phyloP scores from a whole-genome alignment of 1,140 invertebrate species.

The Lordiphosa clarofinis region DNA sequence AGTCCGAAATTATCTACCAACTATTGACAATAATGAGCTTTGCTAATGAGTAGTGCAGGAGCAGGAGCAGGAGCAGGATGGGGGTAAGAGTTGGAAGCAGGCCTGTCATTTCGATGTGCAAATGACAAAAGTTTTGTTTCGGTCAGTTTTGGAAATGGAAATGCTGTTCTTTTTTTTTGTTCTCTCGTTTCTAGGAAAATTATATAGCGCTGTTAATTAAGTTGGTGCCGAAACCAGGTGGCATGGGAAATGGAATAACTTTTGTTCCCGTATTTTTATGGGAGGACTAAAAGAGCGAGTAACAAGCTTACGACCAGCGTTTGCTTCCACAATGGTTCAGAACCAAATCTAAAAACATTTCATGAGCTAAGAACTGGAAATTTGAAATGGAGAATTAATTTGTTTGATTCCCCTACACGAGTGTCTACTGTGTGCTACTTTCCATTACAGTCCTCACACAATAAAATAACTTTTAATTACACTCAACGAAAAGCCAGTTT shows the following conservation, averaged over 20 bases:
- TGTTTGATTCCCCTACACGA: no score
- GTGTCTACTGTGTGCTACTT: no score
- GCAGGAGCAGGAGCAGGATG: conserved; percentile 1
- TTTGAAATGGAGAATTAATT: no score
- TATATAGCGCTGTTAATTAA: conserved; percentile 44
- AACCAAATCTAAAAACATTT: no score
- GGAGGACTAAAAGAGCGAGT: conserved; percentile 2
- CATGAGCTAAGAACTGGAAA: no score
- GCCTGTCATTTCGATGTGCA: conserved; percentile 38
- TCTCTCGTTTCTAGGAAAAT: conserved; percentile 5
- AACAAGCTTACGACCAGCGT: no score
- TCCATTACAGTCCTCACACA: conserved; percentile 37
- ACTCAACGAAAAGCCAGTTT: conserved; percentile 53
- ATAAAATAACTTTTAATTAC: conserved; percentile 79
- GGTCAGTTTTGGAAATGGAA: conserved; percentile 15
- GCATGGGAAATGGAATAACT: conserved; percentile 21
- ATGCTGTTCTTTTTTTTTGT: conserved; percentile 14
- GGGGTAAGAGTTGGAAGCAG: background rate
- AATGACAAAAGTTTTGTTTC: conserved; percentile 67
- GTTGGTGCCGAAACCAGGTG: conserved; percentile 9
- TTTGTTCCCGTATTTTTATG: background rate
- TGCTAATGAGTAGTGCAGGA: conserved; percentile 64
- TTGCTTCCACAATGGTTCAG: no score
- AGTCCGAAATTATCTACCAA: conserved; percentile 51
- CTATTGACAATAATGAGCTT: conserved; percentile 78